Conservation (phyloP, 2,797 vertebrate genomes). For the Phalanger gymnotis region DNA sequence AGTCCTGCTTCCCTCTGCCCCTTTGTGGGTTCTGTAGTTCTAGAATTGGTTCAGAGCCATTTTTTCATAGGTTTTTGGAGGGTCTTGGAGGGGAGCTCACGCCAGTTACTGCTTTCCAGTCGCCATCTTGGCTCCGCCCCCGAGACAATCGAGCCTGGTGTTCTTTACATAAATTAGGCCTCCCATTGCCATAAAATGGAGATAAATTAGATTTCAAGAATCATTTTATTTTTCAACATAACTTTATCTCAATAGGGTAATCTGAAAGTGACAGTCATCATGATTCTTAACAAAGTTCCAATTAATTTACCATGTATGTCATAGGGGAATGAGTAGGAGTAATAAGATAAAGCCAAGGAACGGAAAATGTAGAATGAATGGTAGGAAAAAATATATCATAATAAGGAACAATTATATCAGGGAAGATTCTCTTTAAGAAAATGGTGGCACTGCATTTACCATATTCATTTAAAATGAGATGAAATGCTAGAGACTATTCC, state of each 20-base stretch:
- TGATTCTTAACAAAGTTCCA: slow-evolving; percentile 60
- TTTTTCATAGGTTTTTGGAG: no score
- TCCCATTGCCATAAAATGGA: slow-evolving; percentile 48
- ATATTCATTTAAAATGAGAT: neutral
- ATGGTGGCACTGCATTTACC: neutral
- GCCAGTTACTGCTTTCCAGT: no score
- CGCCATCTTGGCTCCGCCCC: no score
- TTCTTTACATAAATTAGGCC: slow-evolving; percentile 64
- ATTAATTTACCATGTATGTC: slow-evolving; percentile 62
- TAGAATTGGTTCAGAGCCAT: no score
- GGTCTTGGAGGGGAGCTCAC: no score
- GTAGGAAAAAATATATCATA: slow-evolving; percentile 39
- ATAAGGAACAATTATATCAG: slow-evolving; percentile 35
- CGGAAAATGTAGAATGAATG: slow-evolving; percentile 32
- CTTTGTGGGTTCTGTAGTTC: no score
- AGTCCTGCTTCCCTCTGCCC: no score
- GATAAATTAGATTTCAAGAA: slow-evolving; percentile 65
- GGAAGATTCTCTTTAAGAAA: slow-evolving; percentile 42
- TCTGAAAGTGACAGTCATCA: slow-evolving; percentile 63
- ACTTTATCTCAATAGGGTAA: slow-evolving; percentile 69
- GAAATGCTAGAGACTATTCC: neutral
- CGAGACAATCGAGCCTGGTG: no score
- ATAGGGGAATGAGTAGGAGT: slow-evolving; percentile 18
- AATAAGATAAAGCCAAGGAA: slow-evolving; percentile 48
- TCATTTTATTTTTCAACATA: slow-evolving; percentile 69